Percentiles rank a stretch among this genome's conserved stretches.
These are phyloP conservation scores for Podarcis lilfordi DNA, from an alignment of 2,797 vertebrate genomes.

Conservation along the genomic window DNA sequence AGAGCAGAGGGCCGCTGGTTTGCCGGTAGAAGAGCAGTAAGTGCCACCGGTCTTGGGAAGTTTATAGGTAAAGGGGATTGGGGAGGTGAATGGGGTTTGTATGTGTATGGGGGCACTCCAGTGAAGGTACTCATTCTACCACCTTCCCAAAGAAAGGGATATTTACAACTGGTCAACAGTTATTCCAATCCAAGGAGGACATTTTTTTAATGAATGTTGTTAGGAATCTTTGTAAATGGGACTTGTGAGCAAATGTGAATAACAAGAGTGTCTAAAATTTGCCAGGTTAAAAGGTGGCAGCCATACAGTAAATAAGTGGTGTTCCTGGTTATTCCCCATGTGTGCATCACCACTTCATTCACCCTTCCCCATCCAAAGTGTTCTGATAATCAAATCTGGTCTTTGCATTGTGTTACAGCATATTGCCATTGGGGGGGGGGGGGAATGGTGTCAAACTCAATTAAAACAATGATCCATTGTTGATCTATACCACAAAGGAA, in stretches of 20 bases:
- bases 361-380: background rate
- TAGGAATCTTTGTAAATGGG: background rate
- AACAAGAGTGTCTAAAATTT: background rate
- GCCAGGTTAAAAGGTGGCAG: background rate
- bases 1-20: too few relatives aligned
- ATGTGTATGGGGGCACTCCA: too few relatives aligned
- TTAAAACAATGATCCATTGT: background rate
- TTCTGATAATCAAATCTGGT: background rate
- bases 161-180: too few relatives aligned
- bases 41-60: too few relatives aligned
- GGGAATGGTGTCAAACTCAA: background rate
- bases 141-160: too few relatives aligned
- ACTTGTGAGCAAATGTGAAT: background rate
- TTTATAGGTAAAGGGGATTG: too few relatives aligned
- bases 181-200: background rate
- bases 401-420: background rate
- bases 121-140: too few relatives aligned
- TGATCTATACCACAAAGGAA: constrained; percentile 46
- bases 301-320: background rate
- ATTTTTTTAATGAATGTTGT: background rate
- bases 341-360: background rate
- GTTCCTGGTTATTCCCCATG: background rate
- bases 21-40: too few relatives aligned
- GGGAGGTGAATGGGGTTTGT: too few relatives aligned
- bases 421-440: background rate